Evolutionary conservation across 2,113 vertebrate genomes (phyloP), one percentile per base, ranked within the genome.

Genomic region (Suncus etruscus): DNA sequence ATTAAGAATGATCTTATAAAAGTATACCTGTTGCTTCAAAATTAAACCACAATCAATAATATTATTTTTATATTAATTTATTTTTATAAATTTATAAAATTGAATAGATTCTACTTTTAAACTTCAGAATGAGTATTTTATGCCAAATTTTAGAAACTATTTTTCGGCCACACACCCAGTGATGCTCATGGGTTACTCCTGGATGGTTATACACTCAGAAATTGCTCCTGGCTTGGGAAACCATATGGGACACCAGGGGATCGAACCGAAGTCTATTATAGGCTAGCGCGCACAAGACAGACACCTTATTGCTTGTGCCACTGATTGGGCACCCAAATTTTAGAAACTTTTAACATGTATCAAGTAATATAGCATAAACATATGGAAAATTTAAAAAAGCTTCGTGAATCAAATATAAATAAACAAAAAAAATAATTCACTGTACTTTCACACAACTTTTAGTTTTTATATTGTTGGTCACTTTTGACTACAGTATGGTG

Each of bases 371-470:
- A 69, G 11, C 1, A 76, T 25, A 73, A 87, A 89, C 66, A 32
- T 16, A n/a, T 58, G 22, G 4, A 27, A 77, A 32, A 0, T 78
- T 91, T 10, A 89, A 29, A 31, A 48, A 66, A 90, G 75, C 1
- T 7, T 78, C 69, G 6, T 39, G 69, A 68, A 82, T 45, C 70
- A 32, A 63, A 88, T 25, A 1, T 10, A 27, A 68, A 86, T 20
- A 92, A 61, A 68, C 11, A 39, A 69, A 72, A 6, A 31, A 3
- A 4, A 68, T 4, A 0, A 27, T 9, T 84, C 74, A 3, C 48
- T 73, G 3, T 84, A 31, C 51, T 85, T 91, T 87, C 22, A 81
- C 11, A 48, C 22, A 66, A 32, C 9, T 93, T 87, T 76, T 7
- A 45, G 2, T 61, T 91, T 83, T 15, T 77, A 58, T 15, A 1